phyloP scores from a whole-genome alignment of 2,797 vertebrate genomes.

The Chloroceryle inda region DNA sequence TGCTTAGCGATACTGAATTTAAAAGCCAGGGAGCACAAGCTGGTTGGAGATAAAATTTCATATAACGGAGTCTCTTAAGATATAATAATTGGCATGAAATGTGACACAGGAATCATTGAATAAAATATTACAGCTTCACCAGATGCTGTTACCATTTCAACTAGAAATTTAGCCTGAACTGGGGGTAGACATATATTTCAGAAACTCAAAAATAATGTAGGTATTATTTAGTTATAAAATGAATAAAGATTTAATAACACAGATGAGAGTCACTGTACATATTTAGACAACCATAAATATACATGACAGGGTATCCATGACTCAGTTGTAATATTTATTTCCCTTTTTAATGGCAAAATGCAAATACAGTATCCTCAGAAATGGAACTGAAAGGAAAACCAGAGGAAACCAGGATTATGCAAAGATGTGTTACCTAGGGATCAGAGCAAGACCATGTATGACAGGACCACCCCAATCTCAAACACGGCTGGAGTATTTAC shows the following conservation, averaged over 20 bases:
- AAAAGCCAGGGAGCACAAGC: conserved; percentile 14
- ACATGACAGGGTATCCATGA: not conserved
- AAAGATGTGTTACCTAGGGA: not conserved
- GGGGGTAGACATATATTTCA: not conserved
- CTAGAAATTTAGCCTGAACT: conserved; percentile 5
- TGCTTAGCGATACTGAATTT: not conserved
- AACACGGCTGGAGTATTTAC: not conserved
- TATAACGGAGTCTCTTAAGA: not conserved
- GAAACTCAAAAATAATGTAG: not conserved
- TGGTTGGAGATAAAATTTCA: conserved; percentile 18
- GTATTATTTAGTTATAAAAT: not conserved
- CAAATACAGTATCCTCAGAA: not conserved
- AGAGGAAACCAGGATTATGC: not conserved
- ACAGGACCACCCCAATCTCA: not conserved
- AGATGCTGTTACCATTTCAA: conserved; percentile 19
- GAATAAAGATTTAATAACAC: not conserved
- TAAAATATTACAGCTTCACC: conserved; percentile 38
- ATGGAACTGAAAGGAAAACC: not conserved
- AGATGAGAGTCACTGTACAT: not conserved
- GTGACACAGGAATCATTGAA: conserved; percentile 8
- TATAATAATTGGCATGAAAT: conserved; percentile 32
- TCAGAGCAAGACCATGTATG: not conserved
- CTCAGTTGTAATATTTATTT: not conserved
- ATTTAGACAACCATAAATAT: not conserved
- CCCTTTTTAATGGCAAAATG: not conserved